Percentiles rank a stretch among this genome's conserved stretches.
These are phyloP conservation scores for Craseonycteris thonglongyai DNA, from an alignment of 2,113 vertebrate species.

Conservation along the genomic window DNA sequence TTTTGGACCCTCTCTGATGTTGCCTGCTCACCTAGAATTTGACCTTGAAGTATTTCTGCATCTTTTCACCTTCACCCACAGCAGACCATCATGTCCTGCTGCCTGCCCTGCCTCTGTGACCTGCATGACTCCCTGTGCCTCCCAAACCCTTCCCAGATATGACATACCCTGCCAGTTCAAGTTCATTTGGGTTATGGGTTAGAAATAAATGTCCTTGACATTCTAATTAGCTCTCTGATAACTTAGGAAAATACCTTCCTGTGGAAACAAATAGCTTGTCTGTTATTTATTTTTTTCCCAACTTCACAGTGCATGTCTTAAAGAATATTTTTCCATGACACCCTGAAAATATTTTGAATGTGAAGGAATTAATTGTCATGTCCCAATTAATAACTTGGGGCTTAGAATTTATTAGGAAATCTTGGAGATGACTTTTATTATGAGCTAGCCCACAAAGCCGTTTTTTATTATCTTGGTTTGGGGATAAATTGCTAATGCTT, in stretches of 20 bases:
- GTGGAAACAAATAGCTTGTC: background rate
- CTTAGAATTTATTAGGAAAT: slow-evolving; percentile 22
- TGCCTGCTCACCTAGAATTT: background rate
- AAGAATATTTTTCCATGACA: slow-evolving; percentile 2
- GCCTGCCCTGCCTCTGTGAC: background rate
- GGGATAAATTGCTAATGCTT: background rate
- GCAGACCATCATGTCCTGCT: background rate
- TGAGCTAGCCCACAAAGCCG: background rate
- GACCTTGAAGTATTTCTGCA: background rate
- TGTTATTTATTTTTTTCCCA: slow-evolving; percentile 24
- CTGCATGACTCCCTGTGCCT: fast-evolving
- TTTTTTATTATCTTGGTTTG: slow-evolving; percentile 48
- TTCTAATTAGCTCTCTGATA: background rate
- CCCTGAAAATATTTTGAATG: background rate
- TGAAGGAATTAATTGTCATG: too few relatives aligned
- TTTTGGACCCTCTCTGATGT: background rate
- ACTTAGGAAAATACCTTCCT: background rate
- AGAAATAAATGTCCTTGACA: slow-evolving; percentile 2
- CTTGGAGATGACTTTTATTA: slow-evolving; percentile 36
- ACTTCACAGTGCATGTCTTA: background rate
- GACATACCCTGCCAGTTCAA: background rate
- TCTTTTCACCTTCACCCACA: background rate
- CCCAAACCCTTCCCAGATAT: background rate
- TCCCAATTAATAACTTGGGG: slow-evolving; percentile 5
- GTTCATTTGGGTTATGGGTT: background rate